Base-by-base conservation (phyloP, 2,113 vertebrate genomes). In the Austrofundulus limnaeus region DNA sequence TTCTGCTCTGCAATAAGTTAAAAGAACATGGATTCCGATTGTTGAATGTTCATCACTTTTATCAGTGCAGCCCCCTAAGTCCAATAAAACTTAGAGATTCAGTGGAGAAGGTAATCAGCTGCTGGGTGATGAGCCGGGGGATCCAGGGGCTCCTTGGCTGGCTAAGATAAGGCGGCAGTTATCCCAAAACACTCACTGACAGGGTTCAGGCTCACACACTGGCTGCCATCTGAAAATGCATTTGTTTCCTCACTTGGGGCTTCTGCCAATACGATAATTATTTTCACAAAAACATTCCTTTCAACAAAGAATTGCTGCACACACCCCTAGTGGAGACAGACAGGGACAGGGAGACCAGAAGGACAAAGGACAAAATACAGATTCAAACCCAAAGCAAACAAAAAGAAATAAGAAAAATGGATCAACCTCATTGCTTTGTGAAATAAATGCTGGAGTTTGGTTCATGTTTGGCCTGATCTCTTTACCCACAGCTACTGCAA, bases 51-150 rank as follows among this genome's bases (percentile, higher is more conserved):
- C 66, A 72, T 65, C 65, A 72, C 61, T 85, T 81, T 62, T 76
- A 62, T 85, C 75, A 73, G 78, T 11, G 21, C 19, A 2, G 11
- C 41, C 49, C 53, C 51, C 58, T 66, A 38, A 14, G 21, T 69
- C 63, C 72, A 57, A 72, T 55, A 67, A 57, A 61, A 76, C 77
- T 58, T 52, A 75, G 70, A 80, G 79, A 82, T 77, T 80, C 48
- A 54, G 70, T n/a, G 57, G 54, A 25, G 53, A 78, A 55, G 50
- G 74, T 82, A 86, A 87, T 83, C 78, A 47, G 47, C 67, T 74
- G 71, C 73, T 51, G 75, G 51, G 66, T 83, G 80, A 87, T 86
- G 83, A 87, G 80, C 70, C 71, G 28, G 61, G 80, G 70, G 84
- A 85, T 76, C 70, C 57, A 48, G 82, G 76, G 81, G 66, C 73